phyloP scores from a whole-genome alignment of 2,888 invertebrate genomes.

The Dolomedes plantarius region DNA sequence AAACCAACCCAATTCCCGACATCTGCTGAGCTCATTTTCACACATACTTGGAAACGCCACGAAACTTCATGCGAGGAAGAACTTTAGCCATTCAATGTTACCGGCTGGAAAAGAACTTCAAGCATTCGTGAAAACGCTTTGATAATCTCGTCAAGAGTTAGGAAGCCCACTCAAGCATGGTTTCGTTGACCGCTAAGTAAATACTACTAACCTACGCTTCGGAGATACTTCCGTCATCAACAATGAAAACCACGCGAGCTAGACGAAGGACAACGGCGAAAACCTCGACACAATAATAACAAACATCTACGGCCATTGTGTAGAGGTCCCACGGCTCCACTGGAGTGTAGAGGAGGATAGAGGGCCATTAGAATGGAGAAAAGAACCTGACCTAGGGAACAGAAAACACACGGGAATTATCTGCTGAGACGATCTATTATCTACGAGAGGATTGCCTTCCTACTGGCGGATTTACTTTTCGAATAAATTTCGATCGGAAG shows the following conservation, averaged over 20 bases:
- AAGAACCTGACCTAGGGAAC: neutral
- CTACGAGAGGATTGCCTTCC: neutral
- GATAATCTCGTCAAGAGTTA: neutral
- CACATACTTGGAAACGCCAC: neutral
- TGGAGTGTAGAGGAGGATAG: neutral
- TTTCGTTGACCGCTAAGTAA: slow-evolving; percentile 14
- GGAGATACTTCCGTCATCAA: slow-evolving; percentile 13
- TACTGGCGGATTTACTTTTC: neutral
- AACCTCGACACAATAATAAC: slow-evolving; percentile 5
- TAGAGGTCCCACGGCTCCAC: slow-evolving; percentile 15
- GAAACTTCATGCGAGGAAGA: neutral
- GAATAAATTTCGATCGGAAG: neutral
- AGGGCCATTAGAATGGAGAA: neutral
- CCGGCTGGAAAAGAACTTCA: neutral
- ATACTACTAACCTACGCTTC: slow-evolving; percentile 12
- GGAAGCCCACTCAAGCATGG: neutral
- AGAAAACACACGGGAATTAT: neutral
- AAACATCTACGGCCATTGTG: slow-evolving; percentile 4
- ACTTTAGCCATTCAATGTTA: neutral
- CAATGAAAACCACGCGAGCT: slow-evolving; percentile 13
- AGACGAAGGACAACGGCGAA: neutral
- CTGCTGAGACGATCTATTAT: neutral
- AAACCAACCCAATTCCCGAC: neutral
- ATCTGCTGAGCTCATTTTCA: neutral
- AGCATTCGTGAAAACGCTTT: neutral